A percentile compares a stretch with the other conserved stretches of the same genome.
These are phyloP conservation scores for mouse (Mus musculus) DNA, from an alignment of 2,113 vertebrate species.

Conservation along the genomic window DNA sequence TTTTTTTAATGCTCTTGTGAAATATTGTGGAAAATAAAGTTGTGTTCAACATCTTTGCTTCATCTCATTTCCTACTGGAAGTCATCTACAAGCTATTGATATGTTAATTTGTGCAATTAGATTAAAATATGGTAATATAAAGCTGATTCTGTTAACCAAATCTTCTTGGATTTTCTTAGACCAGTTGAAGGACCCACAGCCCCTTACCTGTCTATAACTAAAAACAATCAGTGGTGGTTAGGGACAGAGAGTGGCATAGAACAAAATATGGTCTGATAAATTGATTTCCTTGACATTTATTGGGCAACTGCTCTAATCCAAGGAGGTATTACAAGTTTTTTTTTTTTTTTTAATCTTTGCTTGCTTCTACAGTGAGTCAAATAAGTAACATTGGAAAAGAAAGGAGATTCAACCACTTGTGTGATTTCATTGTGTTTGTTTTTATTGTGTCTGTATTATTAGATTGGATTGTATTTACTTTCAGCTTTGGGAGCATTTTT, in stretches of 20 bases:
- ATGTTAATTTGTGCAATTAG: neutral
- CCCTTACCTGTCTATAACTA: neutral
- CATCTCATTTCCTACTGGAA: neutral
- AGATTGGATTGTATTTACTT: neutral
- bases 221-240: neutral
- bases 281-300: conserved; percentile 13
- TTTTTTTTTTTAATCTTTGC: conserved; percentile 12
- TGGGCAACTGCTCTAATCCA: neutral
- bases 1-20: neutral
- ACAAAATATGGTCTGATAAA: neutral
- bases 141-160: neutral
- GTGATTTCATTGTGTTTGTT: neutral
- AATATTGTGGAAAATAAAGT: neutral
- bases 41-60: neutral
- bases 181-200: neutral
- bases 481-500: neutral
- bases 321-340: neutral
- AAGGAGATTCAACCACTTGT: neutral
- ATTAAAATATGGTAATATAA: neutral
- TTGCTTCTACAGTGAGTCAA: neutral
- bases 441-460: neutral
- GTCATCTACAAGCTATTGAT: neutral
- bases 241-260: neutral
- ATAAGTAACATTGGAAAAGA: neutral
- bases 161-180: neutral